Evolutionary conservation across 2,113 vertebrate genomes (phyloP).

Genomic region (Empidonax alnorum): DNA sequence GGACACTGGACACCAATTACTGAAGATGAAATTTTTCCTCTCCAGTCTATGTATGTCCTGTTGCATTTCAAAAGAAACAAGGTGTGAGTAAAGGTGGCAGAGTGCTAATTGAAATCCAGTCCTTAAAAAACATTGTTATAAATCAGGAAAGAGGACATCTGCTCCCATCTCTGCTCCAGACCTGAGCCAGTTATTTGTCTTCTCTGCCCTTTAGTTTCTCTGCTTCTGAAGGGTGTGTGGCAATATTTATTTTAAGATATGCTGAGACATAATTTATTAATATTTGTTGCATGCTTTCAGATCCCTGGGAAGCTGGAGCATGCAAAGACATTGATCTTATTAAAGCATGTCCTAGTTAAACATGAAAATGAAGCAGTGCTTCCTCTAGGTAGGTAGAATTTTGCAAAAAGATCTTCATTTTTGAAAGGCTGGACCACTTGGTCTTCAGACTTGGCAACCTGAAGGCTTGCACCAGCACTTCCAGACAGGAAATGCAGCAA

Average conservation of each 20-base stretch:
- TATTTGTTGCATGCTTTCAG: not conserved
- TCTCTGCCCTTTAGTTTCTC: not conserved
- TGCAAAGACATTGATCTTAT: not conserved
- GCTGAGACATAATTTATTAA: not conserved
- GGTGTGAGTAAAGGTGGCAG: not conserved
- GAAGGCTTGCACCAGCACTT: not conserved
- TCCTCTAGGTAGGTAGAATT: not conserved
- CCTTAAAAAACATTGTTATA: not conserved
- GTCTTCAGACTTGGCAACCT: not conserved
- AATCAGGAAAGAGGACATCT: not conserved
- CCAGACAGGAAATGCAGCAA: not conserved
- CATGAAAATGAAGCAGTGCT: not conserved
- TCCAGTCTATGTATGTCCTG: not conserved
- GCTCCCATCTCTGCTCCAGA: not conserved
- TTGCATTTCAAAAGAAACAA: not conserved
- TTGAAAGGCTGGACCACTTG: not conserved
- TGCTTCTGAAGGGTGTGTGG: fast-evolving
- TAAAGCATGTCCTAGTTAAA: not conserved
- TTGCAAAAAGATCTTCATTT: not conserved
- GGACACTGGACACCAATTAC: not conserved
- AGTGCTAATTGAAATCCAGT: not conserved
- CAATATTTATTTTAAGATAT: not conserved
- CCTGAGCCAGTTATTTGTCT: not conserved
- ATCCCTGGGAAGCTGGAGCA: not conserved
- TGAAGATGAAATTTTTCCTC: not conserved